Conservation (phyloP, 2,113 vertebrate genomes). For the Cryptomyrus ogoouensis region DNA sequence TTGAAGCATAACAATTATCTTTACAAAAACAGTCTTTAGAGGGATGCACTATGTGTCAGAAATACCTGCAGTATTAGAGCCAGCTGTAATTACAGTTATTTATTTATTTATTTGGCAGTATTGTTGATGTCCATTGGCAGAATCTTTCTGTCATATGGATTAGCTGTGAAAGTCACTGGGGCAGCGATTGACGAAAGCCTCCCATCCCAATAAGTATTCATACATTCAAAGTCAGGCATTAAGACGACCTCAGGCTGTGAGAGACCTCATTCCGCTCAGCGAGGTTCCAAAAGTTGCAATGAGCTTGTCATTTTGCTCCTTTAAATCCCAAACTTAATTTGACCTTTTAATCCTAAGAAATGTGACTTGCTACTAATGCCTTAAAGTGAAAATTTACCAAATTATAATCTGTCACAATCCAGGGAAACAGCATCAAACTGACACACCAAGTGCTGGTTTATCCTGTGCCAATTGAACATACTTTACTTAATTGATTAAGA, state of each 20-base stretch:
- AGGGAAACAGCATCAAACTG: neutral
- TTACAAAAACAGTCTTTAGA: neutral
- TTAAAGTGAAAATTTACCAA: neutral
- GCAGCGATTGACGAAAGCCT: neutral
- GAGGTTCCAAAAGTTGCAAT: neutral
- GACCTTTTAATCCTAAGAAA: neutral
- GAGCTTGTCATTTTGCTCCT: neutral
- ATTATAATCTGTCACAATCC: neutral
- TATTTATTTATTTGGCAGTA: neutral
- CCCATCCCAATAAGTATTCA: neutral
- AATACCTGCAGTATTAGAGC: neutral
- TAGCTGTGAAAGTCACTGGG: neutral
- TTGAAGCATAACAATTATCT: neutral
- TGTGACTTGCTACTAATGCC: neutral
- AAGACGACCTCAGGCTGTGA: neutral
- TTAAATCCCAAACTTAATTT: neutral
- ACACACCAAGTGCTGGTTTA: conserved; percentile 28
- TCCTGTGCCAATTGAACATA: conserved; percentile 27
- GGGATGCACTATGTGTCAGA: neutral
- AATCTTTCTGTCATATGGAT: neutral
- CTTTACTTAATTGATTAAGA: conserved; percentile 11
- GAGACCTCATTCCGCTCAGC: neutral
- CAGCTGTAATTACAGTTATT: neutral
- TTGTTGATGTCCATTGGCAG: neutral
- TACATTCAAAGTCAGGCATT: neutral